These are phyloP conservation scores for Otocyon megalotis DNA, from an alignment of 2,113 vertebrate species.

Conservation along the genomic window DNA sequence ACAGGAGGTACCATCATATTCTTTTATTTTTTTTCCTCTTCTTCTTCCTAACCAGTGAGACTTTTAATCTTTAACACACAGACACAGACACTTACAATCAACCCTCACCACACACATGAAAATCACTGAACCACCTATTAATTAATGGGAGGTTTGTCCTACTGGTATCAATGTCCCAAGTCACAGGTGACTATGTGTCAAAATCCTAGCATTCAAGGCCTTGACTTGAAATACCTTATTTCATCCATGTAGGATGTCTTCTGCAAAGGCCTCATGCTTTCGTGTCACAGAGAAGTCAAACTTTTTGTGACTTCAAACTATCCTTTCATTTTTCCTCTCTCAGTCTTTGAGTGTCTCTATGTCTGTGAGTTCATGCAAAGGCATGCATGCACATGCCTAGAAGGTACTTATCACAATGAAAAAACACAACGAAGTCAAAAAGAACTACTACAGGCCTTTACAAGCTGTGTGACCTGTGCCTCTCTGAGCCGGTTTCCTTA, in stretches of 20 bases:
- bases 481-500: not conserved
- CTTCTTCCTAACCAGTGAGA: slow-evolving; percentile 15
- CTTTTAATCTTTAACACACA: slow-evolving; percentile 20
- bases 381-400: not conserved
- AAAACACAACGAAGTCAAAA: not conserved
- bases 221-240: not conserved
- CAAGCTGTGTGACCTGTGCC: not conserved
- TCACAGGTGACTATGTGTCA: not conserved
- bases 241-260: not conserved
- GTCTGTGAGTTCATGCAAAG: not conserved
- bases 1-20: not conserved
- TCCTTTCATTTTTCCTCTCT: not conserved
- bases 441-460: not conserved
- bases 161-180: not conserved
- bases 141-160: not conserved
- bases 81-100: not conserved
- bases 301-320: not conserved
- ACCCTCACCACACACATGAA: not conserved
- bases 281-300: not conserved
- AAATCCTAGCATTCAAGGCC: not conserved
- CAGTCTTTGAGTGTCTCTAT: not conserved
- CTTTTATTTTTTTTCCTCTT: not conserved
- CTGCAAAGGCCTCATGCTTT: not conserved
- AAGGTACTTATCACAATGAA: not conserved
- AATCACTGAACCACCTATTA: not conserved